phyloP scores from a whole-genome alignment of 2,113 vertebrate species.

The Tinamus guttatus region DNA sequence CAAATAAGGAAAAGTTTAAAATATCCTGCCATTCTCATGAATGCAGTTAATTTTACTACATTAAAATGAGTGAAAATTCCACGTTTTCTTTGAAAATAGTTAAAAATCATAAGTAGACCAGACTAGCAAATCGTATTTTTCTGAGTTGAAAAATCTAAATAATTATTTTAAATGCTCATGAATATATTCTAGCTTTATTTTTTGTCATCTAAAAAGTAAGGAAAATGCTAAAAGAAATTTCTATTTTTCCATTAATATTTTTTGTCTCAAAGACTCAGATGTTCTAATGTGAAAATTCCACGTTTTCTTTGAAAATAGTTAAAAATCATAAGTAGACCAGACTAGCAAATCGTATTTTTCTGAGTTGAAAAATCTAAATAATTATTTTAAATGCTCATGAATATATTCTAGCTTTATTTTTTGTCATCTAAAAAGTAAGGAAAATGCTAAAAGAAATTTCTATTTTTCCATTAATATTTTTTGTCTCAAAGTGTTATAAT shows the following conservation, averaged over 20 bases:
- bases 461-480: not conserved
- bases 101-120: not conserved
- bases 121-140: not conserved
- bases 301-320: not conserved
- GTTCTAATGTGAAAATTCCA: not conserved
- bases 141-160: not conserved
- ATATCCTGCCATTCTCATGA: not conserved
- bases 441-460: not conserved
- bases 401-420: not conserved
- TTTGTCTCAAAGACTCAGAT: not conserved
- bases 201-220: not conserved
- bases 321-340: not conserved
- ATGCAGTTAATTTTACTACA: not conserved
- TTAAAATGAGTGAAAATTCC: not conserved
- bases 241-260: rapidly evolving
- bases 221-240: not conserved
- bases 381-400: not conserved
- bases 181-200: not conserved
- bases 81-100: not conserved
- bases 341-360: not conserved
- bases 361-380: not conserved
- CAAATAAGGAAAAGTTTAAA: not conserved
- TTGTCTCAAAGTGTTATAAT: not conserved
- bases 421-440: not conserved
- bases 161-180: not conserved